Evolutionary conservation across 2,113 vertebrate species (phyloP).

Genomic region (Rynchops niger): DNA sequence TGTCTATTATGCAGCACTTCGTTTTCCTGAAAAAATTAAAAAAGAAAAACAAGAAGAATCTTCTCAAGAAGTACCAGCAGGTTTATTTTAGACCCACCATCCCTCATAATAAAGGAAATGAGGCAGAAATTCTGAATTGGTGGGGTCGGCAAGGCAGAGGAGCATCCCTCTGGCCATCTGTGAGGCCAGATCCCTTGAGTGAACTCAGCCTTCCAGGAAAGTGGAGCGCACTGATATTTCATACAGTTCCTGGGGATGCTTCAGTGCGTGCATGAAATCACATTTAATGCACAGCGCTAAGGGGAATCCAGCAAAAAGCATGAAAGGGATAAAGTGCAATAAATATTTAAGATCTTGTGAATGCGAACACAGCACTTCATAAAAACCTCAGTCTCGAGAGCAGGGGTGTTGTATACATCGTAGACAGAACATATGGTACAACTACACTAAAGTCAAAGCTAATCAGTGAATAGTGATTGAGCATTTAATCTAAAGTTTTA

Average conservation of each 20-base stretch:
- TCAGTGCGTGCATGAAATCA: neutral
- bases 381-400: neutral
- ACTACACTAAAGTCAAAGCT: neutral
- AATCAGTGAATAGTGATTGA: neutral
- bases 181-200: neutral
- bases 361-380: neutral
- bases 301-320: neutral
- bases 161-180: neutral
- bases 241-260: neutral
- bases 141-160: neutral
- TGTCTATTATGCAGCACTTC: neutral
- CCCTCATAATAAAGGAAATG: neutral
- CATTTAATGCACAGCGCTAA: neutral
- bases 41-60: neutral
- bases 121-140: neutral
- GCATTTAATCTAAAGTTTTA: constrained; percentile 1
- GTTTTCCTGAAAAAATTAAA: neutral
- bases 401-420: neutral
- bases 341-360: neutral
- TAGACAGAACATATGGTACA: neutral
- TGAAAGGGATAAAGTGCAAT: neutral
- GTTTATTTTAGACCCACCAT: neutral
- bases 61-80: neutral
- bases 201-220: neutral
- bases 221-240: neutral